Conservation (phyloP, 2,888 invertebrate genomes). For the Maniola hyperantus region DNA sequence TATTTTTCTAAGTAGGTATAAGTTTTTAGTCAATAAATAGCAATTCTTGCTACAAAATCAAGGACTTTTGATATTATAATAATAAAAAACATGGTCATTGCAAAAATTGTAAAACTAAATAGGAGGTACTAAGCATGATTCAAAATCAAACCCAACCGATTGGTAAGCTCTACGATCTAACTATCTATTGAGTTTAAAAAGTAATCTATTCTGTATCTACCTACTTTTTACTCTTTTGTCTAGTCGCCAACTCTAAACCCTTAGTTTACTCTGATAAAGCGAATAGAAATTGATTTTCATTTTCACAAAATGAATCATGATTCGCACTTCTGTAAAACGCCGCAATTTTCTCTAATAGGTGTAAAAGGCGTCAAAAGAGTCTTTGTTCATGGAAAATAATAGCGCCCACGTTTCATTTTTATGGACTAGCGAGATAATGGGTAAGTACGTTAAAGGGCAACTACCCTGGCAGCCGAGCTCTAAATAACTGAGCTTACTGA, state of each 20-base stretch:
- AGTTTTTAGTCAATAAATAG: too few species aligned
- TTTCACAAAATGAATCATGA: neutral
- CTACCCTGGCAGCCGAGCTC: conserved; percentile 3
- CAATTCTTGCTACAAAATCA: too few species aligned
- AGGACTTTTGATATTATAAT: too few species aligned
- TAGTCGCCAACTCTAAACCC: neutral
- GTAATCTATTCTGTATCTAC: too few species aligned
- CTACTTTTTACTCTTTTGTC: too few species aligned
- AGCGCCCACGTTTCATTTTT: conserved; percentile 9
- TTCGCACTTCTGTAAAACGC: neutral
- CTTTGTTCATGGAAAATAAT: conserved; percentile 15
- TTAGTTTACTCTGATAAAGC: neutral
- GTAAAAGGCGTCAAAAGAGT: neutral
- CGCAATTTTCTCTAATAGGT: conserved; percentile 5
- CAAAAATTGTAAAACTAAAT: too few species aligned
- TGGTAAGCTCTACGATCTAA: too few species aligned
- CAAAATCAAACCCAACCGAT: too few species aligned
- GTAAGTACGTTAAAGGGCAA: conserved; percentile 6
- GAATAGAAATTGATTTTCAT: neutral
- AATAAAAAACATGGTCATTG: too few species aligned
- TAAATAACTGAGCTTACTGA: conserved; percentile 1
- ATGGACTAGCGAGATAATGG: conserved; percentile 7
- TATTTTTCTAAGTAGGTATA: too few species aligned
- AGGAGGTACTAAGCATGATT: too few species aligned
- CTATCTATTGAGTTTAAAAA: too few species aligned